phyloP scores from a whole-genome alignment of 1,140 invertebrate species.

The Drosophila obscura region DNA sequence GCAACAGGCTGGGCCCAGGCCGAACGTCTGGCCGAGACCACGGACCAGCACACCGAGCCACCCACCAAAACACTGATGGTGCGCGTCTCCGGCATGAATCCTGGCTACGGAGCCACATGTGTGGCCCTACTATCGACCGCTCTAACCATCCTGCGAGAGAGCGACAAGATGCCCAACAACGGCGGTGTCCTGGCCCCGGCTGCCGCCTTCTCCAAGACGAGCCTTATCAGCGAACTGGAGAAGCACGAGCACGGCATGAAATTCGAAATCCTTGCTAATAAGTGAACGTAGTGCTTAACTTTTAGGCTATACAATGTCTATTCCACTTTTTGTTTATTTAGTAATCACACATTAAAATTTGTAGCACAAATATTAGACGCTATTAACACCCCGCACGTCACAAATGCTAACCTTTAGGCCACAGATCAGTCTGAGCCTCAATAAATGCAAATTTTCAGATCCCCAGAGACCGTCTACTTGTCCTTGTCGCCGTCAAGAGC shows the following conservation, averaged over 20 bases:
- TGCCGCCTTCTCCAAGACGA: slow-evolving; percentile 80
- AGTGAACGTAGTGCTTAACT: slow-evolving; percentile 40
- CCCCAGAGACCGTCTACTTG: no score
- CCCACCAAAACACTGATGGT: slow-evolving; percentile 89
- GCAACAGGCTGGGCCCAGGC: slow-evolving; percentile 91
- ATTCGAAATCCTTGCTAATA: slow-evolving; percentile 81
- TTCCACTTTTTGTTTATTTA: slow-evolving; percentile 4
- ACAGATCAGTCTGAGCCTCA: no score
- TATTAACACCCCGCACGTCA: no score
- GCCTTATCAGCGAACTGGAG: slow-evolving; percentile 76
- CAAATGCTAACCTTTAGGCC: no score
- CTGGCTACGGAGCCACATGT: slow-evolving; percentile 94
- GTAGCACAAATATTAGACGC: background rate
- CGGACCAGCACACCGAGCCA: slow-evolving; percentile 86
- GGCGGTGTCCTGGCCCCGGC: slow-evolving; percentile 85
- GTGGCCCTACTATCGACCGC: slow-evolving; percentile 89
- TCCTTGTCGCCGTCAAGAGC: slow-evolving; percentile 12
- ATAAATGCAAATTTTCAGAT: no score
- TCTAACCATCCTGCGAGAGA: slow-evolving; percentile 91
- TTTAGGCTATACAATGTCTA: background rate
- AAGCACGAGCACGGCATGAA: slow-evolving; percentile 83
- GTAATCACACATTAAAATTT: slow-evolving; percentile 11
- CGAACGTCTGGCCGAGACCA: slow-evolving; percentile 86
- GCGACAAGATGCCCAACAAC: slow-evolving; percentile 88
- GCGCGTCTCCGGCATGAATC: slow-evolving; percentile 87